A percentile compares a stretch with the other conserved stretches of the same genome.
Conservation (phyloP, 2,113 vertebrate species). For the Cervus canadensis region DNA sequence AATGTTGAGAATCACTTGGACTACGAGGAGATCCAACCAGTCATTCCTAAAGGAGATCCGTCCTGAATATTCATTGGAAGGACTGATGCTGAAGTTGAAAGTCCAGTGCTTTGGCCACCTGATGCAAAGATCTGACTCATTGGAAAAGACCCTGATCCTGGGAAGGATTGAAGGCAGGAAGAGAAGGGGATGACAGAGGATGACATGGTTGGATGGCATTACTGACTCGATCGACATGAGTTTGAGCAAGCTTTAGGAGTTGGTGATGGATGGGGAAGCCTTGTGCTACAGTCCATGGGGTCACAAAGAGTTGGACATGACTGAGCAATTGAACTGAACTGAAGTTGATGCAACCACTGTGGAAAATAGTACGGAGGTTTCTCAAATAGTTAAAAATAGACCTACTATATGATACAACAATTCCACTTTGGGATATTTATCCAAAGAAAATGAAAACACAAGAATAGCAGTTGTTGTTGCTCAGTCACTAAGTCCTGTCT, state of each 20-base stretch:
- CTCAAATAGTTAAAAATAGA: background rate
- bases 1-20: background rate
- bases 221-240: background rate
- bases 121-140: background rate
- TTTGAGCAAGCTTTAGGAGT: background rate
- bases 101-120: background rate
- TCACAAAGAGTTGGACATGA: background rate
- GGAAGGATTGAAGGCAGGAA: background rate
- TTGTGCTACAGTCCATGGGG: background rate
- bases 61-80: background rate
- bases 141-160: background rate
- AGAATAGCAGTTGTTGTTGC: background rate
- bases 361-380: background rate
- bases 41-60: background rate
- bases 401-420: background rate
- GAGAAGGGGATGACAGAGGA: background rate
- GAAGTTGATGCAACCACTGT: background rate
- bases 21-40: background rate
- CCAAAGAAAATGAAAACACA: background rate
- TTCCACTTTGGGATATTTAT: background rate
- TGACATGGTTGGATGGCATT: background rate
- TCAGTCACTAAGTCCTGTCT: background rate
- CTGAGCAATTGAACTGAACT: background rate
- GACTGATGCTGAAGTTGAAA: background rate
- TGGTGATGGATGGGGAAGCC: background rate